Evolutionary conservation across 2,797 vertebrate species (phyloP).

Genomic region (Rhinatrema bivittatum): DNA sequence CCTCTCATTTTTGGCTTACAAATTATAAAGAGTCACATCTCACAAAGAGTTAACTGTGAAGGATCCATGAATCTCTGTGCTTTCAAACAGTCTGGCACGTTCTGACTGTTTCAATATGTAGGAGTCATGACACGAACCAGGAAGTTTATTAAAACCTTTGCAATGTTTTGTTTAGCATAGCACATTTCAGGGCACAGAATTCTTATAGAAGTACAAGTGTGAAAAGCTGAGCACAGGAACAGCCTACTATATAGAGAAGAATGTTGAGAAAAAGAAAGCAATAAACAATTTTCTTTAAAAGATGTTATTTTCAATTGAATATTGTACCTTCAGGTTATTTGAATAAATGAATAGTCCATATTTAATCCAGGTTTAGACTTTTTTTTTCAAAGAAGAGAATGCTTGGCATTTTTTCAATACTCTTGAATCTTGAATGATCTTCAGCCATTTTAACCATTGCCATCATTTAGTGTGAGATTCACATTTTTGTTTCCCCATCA

Average conservation of each 20-base stretch:
- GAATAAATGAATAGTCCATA: too few species aligned
- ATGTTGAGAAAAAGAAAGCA: background rate
- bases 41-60: constrained; percentile 8
- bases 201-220: background rate
- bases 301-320: constrained; percentile 12
- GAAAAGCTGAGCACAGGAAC: accelerated
- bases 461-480: too few species aligned
- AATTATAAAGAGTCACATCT: accelerated
- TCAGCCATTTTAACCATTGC: too few species aligned
- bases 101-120: constrained; percentile 9
- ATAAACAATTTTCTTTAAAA: constrained; percentile 22
- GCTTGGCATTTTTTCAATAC: too few species aligned
- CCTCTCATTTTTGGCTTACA: too few species aligned
- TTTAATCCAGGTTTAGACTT: too few species aligned
- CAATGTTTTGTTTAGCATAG: constrained; percentile 11
- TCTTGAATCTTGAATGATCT: too few species aligned
- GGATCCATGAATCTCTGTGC: constrained; percentile 9
- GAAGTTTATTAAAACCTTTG: constrained; percentile 27
- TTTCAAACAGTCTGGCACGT: constrained; percentile 15
- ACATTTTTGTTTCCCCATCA: too few species aligned
- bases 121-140: constrained; percentile 17
- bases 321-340: too few species aligned
- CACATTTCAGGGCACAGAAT: constrained; percentile 1
- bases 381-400: too few species aligned
- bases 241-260: background rate